A percentile compares a stretch with the other conserved stretches of the same genome.
Evolutionary conservation across 2,797 vertebrate genomes (phyloP).

Genomic region (Huso huso): DNA sequence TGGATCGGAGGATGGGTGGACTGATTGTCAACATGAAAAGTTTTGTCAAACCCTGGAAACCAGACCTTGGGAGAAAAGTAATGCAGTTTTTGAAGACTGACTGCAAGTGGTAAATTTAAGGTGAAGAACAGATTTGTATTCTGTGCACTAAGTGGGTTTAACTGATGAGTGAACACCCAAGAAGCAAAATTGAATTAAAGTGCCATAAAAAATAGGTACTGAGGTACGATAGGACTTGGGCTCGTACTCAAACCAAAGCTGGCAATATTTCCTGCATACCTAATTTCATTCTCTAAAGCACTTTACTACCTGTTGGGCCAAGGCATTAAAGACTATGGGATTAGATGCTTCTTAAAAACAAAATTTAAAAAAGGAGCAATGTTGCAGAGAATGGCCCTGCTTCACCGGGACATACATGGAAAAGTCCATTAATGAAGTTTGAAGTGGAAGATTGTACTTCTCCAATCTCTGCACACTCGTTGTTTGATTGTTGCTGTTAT

Average conservation of each 20-base stretch:
- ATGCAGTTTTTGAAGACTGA: slow-evolving; percentile 77
- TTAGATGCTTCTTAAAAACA: neutral
- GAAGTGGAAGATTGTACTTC: neutral
- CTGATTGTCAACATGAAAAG: slow-evolving; percentile 96
- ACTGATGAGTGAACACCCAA: slow-evolving; percentile 38
- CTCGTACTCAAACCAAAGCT: slow-evolving; percentile 27
- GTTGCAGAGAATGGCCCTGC: neutral
- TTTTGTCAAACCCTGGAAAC: slow-evolving; percentile 88
- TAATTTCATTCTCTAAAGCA: slow-evolving; percentile 62
- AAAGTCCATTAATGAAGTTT: neutral
- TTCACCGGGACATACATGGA: neutral
- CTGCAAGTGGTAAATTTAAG: slow-evolving; percentile 65
- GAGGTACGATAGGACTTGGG: slow-evolving; percentile 28
- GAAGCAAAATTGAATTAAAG: slow-evolving; percentile 50
- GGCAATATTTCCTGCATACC: slow-evolving; percentile 35
- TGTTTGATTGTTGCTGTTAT: too few species aligned
- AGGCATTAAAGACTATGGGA: neutral
- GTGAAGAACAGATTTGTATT: slow-evolving; percentile 26
- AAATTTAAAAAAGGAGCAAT: neutral
- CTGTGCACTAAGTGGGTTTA: slow-evolving; percentile 40
- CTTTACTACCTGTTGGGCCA: slow-evolving; percentile 55
- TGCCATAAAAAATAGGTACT: slow-evolving; percentile 39
- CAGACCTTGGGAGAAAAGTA: slow-evolving; percentile 79
- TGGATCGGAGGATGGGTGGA: slow-evolving; percentile 72
- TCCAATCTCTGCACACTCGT: neutral